Evolutionary conservation across 37 sponge, comb jelly and placozoan genomes (phyloP), one percentile per base, ranked within the genome.

Genomic region (Tethya wilhelma): DNA sequence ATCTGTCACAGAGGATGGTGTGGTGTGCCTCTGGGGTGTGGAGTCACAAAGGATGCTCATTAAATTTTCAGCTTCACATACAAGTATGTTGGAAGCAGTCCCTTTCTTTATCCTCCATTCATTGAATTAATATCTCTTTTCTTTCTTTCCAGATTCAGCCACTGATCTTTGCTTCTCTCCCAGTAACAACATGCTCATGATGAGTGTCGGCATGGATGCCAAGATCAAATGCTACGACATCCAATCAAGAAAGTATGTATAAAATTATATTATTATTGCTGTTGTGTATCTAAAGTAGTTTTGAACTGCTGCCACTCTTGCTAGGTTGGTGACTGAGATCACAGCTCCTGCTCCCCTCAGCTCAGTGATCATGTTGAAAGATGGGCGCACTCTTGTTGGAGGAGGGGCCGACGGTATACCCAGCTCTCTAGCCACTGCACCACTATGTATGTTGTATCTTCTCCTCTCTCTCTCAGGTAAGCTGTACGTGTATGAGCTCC

Each of bases 101-200:
- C 14, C 14, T 49, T 19, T 14, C 55, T n/a, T n/a, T n/a, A 14
- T 19, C 53, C 9, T 49, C 53, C 9, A 26, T 26, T n/a, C 6
- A 26, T 25, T n/a, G 26, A n/a, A n/a, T 65, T 65, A 31, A 19
- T 4, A 19, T 36, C 31, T 29, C 66, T 65, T 37, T 34, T 19
- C 17, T 43, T 45, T 8, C 49, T 2, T 20, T 70, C 25, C 46
- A 88, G 88, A 67, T 59, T 32, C 71, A 31, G 93, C 89, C 11
- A 75, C 81, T 2, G 86, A 84, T 25, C 45, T 88, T 44, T 77
- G 86, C 77, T 93, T 93, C 81, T 84, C 93, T n/a, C 89, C 89
- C 26, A 88, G 79, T 82, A 93, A 93, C 69, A 79, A 80, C 0
- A 77, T 87, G 73, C 62, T 93, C 38, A 64, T 93, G 78, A 74